A percentile compares a stretch with the other conserved stretches of the same genome.
phyloP scores from a whole-genome alignment of 2,888 invertebrate genomes.

The Brachypalpus laphriformis region DNA sequence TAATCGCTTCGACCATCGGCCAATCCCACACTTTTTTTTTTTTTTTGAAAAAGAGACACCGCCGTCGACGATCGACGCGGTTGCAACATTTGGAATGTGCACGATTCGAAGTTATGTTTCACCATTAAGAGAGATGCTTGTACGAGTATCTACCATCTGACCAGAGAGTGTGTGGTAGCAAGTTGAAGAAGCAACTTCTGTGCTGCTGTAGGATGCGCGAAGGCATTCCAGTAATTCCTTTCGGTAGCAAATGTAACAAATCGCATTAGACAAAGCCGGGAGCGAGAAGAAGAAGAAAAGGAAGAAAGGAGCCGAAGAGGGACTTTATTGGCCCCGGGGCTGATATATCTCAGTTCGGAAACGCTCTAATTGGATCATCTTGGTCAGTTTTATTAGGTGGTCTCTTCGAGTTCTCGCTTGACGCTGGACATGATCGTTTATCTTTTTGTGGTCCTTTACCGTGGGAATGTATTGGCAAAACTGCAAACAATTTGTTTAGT shows the following conservation, averaged over 20 bases:
- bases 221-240: slow-evolving; percentile 54
- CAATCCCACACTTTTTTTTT: slow-evolving; percentile 60
- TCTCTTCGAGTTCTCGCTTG: slow-evolving; percentile 26
- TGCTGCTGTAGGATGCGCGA: slow-evolving; percentile 13
- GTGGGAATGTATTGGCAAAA: slow-evolving; percentile 31
- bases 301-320: neutral
- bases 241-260: slow-evolving; percentile 42
- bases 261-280: slow-evolving; percentile 29
- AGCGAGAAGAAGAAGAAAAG: neutral
- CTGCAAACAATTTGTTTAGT: neutral
- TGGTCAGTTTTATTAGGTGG: slow-evolving; percentile 63
- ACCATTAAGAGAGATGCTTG: slow-evolving; percentile 53
- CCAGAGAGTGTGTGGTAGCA: slow-evolving; percentile 13
- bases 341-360: slow-evolving; percentile 32
- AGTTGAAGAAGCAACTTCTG: slow-evolving; percentile 40
- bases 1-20: slow-evolving; percentile 58
- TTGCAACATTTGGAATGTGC: slow-evolving; percentile 62
- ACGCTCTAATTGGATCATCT: slow-evolving; percentile 66
- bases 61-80: slow-evolving; percentile 40
- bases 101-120: slow-evolving; percentile 63
- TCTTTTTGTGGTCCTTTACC: slow-evolving; percentile 21
- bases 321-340: slow-evolving; percentile 18
- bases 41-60: slow-evolving; percentile 43
- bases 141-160: slow-evolving; percentile 53
- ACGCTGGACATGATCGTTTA: slow-evolving; percentile 46